These are phyloP conservation scores for Rhegmatorhina hoffmannsi DNA, from an alignment of 2,113 vertebrate species.

Conservation along the genomic window DNA sequence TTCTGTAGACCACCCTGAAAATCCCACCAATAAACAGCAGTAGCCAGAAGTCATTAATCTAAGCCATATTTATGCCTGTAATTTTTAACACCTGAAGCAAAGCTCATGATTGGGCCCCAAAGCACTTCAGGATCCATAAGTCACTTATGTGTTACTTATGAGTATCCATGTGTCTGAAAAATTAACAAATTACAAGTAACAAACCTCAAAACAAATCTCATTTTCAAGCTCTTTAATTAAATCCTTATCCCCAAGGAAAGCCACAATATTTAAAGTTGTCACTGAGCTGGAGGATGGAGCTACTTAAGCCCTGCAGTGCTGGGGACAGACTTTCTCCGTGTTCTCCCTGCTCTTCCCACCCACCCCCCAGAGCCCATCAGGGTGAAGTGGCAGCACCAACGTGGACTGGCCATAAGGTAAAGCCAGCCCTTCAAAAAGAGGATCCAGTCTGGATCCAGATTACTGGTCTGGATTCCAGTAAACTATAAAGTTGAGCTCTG, in stretches of 20 bases:
- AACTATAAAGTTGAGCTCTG: background rate
- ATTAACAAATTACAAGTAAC: background rate
- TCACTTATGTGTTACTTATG: background rate
- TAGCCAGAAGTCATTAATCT: background rate
- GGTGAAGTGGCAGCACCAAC: background rate
- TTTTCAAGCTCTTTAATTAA: background rate
- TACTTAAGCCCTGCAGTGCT: accelerated
- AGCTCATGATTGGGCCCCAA: background rate
- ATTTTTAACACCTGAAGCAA: background rate
- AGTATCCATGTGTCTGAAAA: accelerated
- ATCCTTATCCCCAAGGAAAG: background rate
- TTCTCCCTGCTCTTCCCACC: background rate
- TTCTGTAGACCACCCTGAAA: background rate
- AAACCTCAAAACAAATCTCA: background rate
- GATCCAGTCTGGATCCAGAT: too few species aligned
- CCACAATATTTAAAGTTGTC: background rate
- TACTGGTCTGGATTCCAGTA: background rate
- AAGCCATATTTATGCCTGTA: background rate
- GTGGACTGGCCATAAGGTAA: accelerated
- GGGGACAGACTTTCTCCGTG: accelerated
- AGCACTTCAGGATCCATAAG: background rate
- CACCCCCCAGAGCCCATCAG: background rate
- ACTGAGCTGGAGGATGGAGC: background rate
- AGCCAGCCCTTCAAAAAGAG: background rate
- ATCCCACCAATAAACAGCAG: background rate